These are phyloP conservation scores for Zaprionus taronus DNA, from an alignment of 1,140 invertebrate species.

Conservation along the genomic window DNA sequence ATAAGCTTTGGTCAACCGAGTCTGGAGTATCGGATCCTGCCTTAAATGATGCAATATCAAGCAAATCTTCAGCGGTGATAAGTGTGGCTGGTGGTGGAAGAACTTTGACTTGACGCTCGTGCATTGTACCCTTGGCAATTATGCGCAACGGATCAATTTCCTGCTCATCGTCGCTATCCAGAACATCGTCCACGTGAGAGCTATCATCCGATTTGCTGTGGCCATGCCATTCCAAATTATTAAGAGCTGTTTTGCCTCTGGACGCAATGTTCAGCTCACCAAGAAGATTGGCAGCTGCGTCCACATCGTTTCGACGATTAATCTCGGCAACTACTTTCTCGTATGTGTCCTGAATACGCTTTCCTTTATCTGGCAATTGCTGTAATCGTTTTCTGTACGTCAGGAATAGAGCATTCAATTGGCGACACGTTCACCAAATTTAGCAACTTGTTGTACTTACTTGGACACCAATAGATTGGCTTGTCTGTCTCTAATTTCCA, in stretches of 20 bases:
- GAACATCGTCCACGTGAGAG: constrained; percentile 70
- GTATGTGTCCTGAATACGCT: constrained; percentile 86
- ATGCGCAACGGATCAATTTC: constrained; percentile 88
- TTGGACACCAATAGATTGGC: constrained; percentile 85
- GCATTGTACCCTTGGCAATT: constrained; percentile 87
- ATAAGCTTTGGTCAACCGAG: constrained; percentile 49
- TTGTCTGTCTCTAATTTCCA: constrained; percentile 85
- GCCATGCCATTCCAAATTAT: constrained; percentile 89
- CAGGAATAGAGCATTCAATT: constrained; percentile 14
- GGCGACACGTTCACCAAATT: background rate
- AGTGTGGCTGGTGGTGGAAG: constrained; percentile 85
- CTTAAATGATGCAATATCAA: constrained; percentile 85
- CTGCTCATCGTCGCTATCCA: constrained; percentile 88
- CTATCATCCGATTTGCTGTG: constrained; percentile 68
- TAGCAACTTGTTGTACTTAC: constrained; percentile 78
- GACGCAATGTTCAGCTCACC: constrained; percentile 87
- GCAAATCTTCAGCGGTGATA: constrained; percentile 87
- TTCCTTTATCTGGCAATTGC: constrained; percentile 89
- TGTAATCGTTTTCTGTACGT: constrained; percentile 69
- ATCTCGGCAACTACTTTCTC: constrained; percentile 86
- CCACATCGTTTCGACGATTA: constrained; percentile 86
- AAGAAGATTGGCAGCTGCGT: constrained; percentile 86
- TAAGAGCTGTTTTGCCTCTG: constrained; percentile 86
- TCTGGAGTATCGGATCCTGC: constrained; percentile 52
- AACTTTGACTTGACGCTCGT: constrained; percentile 87